phyloP scores from a whole-genome alignment of 1,140 invertebrate genomes.

The Penaeus japonicus region DNA sequence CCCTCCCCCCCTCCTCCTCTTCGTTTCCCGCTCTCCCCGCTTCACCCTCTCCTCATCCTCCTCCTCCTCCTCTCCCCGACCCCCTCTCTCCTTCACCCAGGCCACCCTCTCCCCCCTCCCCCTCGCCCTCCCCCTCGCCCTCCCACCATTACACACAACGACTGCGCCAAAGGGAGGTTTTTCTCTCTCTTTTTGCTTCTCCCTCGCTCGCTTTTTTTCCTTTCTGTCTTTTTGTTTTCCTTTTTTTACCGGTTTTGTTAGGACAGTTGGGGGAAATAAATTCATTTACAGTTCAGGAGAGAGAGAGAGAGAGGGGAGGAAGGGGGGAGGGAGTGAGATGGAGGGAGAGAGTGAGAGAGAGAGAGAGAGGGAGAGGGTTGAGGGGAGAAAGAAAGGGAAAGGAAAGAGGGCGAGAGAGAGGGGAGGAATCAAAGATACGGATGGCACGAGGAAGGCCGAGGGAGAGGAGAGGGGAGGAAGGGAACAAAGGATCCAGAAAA shows the following conservation, averaged over 20 bases:
- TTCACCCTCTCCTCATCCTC: background rate
- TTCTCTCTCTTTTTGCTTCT: background rate
- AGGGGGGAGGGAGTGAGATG: background rate
- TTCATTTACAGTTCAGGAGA: background rate
- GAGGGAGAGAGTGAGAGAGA: background rate
- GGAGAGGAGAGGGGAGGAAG: background rate
- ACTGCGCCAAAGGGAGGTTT: background rate
- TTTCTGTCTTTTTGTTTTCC: background rate
- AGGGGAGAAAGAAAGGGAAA: too few relatives aligned
- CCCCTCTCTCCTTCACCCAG: too few relatives aligned
- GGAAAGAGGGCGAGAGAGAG: too few relatives aligned
- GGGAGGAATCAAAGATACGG: background rate
- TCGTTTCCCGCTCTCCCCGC: background rate
- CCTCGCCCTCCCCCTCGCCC: too few relatives aligned
- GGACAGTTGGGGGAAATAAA: background rate
- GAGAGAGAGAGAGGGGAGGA: background rate
- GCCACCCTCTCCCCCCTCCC: too few relatives aligned
- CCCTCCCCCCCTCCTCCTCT: background rate
- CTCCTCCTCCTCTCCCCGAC: too few relatives aligned
- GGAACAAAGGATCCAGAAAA: background rate
- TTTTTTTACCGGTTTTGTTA: background rate
- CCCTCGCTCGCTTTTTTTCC: background rate
- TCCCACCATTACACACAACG: too few relatives aligned
- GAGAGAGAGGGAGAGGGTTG: background rate
- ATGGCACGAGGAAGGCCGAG: too few relatives aligned